Base-by-base conservation (phyloP, 2,888 invertebrate species). In the Dynastes maya region DNA sequence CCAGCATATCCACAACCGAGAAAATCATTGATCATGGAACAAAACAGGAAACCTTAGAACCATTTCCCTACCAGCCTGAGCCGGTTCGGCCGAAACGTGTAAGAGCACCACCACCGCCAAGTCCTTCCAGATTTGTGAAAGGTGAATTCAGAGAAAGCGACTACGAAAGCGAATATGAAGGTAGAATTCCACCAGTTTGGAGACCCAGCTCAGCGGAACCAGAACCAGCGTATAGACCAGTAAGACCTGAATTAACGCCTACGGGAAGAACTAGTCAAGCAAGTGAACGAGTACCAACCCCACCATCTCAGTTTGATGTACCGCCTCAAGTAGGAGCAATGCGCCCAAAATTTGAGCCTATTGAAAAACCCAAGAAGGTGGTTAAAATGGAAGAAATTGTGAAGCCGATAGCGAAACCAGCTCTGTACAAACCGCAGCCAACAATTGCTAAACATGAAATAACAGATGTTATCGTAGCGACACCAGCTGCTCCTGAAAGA, bases 121-220 rank as follows among this genome's bases (percentile, higher is more conserved):
- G 91, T 87, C 93, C 93, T 77, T 92, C 92, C 32, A 93, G 91
- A 88, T 94, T 94, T 86, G 88, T 91, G 27, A 92, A 91, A 86
- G 90, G 92, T 82, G 93, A 93, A 88, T 92, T 92, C 86, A 90
- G 90, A 74, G 93, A 92, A 86, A 94, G 93, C 84, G 94, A 94
- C 85, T 94, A 94, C 85, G 93, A 94, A 88, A 94, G 94, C 84
- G 94, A 94, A 85, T 92, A 93, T 81, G 94, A 93, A 80, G 91
- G 91, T 77, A 90, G 91, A 82, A 92, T 93, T 84, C 91, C 91
- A 77, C 90, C 93, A 1, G 88, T 92, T 9, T 93, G 94, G 91
- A 90, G 91, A 58, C 90, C 92, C 37, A 88, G 86, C 75, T 91
- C 90, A 79, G 89, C 90, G 13, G 91, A 91, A 80, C 88, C 89